Evolutionary conservation across 2,888 invertebrate genomes (phyloP), one percentile per base, ranked within the genome.

Genomic region (Endotricha flammealis): DNA sequence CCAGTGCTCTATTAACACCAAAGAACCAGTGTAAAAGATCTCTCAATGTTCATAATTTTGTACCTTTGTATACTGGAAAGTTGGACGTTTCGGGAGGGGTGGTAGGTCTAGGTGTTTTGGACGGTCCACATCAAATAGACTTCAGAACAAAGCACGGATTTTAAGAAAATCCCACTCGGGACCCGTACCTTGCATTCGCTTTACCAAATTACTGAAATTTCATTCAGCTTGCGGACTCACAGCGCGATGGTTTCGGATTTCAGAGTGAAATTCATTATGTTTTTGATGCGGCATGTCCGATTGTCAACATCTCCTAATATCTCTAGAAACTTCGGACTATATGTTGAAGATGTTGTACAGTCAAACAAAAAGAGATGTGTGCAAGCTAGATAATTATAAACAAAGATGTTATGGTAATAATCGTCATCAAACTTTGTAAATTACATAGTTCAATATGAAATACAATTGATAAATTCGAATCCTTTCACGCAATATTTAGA

Each of bases 131-230:
- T 58, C 66, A 62, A 69, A 74, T 72, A 68, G 72, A 75, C 66
- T 72, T 65, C 62, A 67, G 77, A 81, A 81, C 81, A 81, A 82
- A 82, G 79, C 77, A 63, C 56, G 78, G 78, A 76, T 78, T 72
- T 78, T 73, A 83, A 81, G 81, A 76, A 80, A 76, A 83, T 80
- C 82, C 82, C 75, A 61, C 67, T 48, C 61, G 70, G 73, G 77
- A 67, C 64, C 64, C 69, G 73, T 77, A 80, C 77, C 85, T 81
- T 81, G 83, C 79, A 78, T 82, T 85, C 80, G 81, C 80, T 83
- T 78, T 77, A 78, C 79, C 67, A 81, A 83, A 85, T 85, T 83
- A 83, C 82, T 79, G 78, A 75, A 83, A 82, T 81, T 82, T 85
- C 82, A 77, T 83, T 82, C 82, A 72, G 78, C 74, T 74, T 80